phyloP scores from a whole-genome alignment of 2,113 vertebrate genomes.

The Antechinus flavipes region DNA sequence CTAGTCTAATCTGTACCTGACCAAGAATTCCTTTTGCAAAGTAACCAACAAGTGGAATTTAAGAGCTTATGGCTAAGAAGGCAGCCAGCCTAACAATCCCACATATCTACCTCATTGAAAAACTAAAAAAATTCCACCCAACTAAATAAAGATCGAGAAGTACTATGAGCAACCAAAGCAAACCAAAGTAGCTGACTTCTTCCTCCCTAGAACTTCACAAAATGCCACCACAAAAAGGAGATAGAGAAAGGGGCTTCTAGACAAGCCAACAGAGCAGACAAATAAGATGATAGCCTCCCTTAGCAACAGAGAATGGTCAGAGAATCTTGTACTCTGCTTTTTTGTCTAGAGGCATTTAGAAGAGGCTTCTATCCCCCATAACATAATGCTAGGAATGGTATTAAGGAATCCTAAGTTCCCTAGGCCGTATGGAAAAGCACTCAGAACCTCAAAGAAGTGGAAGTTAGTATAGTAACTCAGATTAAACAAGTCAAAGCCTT shows the following conservation, averaged over 20 bases:
- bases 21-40: neutral
- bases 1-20: neutral
- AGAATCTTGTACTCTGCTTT: neutral
- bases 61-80: neutral
- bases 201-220: neutral
- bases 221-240: neutral
- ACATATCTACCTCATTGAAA: neutral
- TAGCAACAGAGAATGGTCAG: neutral
- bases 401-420: fast-evolving
- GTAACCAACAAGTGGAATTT: neutral
- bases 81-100: neutral
- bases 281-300: neutral
- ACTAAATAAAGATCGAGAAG: neutral
- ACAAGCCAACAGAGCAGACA: neutral
- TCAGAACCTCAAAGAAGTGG: neutral
- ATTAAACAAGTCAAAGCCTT: neutral
- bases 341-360: neutral
- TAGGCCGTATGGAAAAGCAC: neutral
- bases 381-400: neutral
- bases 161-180: neutral
- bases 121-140: neutral
- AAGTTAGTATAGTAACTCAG: neutral
- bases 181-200: neutral
- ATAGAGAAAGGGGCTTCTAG: neutral
- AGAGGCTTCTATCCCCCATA: neutral